phyloP scores from a whole-genome alignment of 1,140 invertebrate species.

The Drosophila paulistorum region DNA sequence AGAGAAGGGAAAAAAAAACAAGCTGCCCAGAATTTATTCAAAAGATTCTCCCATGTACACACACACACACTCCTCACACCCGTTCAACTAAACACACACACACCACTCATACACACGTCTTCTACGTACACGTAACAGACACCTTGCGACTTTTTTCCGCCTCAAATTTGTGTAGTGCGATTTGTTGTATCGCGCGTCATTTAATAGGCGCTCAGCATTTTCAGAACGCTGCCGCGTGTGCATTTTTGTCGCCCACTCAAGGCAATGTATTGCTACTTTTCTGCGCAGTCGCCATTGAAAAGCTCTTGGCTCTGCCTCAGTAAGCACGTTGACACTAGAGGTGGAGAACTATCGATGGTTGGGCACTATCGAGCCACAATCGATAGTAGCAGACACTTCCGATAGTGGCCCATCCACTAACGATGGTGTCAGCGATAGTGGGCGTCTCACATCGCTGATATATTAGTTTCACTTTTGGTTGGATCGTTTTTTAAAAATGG shows the following conservation, averaged over 20 bases:
- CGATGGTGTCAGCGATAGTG: no score
- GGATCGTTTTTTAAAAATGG: no score
- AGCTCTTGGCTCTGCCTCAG: slow-evolving; percentile 3
- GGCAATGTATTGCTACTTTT: not conserved
- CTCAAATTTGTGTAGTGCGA: slow-evolving; percentile 72
- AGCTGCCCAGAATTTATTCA: slow-evolving; percentile 14
- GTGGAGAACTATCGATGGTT: no score
- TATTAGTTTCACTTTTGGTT: no score
- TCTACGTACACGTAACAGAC: slow-evolving; percentile 22
- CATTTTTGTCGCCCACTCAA: slow-evolving; percentile 39
- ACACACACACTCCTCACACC: slow-evolving; percentile 20
- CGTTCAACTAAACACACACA: not conserved
- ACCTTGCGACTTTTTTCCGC: slow-evolving; percentile 43
- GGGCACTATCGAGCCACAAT: no score
- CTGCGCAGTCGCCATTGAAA: slow-evolving; percentile 8
- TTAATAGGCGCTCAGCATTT: slow-evolving; percentile 63
- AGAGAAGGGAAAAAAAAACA: slow-evolving; percentile 4
- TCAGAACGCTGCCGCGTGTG: slow-evolving; percentile 27
- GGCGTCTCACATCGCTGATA: no score
- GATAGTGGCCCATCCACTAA: no score
- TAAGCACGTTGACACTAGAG: not conserved
- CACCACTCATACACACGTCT: slow-evolving; percentile 1
- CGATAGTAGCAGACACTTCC: no score
- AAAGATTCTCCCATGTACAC: slow-evolving; percentile 18
- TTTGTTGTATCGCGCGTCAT: slow-evolving; percentile 79